A percentile compares a stretch with the other conserved stretches of the same genome.
These are phyloP conservation scores for Tauraco erythrolophus DNA, from an alignment of 2,113 vertebrate species.

Conservation along the genomic window DNA sequence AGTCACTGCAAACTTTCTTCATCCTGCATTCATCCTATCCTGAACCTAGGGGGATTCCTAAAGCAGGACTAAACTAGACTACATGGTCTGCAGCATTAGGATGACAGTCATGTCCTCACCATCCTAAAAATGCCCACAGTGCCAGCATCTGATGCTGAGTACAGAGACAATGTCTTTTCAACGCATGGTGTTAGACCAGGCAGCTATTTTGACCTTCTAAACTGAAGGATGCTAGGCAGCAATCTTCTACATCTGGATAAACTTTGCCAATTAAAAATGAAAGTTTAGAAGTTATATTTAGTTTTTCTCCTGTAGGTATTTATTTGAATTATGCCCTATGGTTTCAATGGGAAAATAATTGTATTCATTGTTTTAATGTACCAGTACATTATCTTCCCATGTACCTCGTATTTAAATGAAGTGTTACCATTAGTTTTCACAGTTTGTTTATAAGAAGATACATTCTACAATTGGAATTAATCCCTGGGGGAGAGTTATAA, in stretches of 20 bases:
- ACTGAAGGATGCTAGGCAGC: not conserved
- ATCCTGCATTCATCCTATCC: not conserved
- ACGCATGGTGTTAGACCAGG: not conserved
- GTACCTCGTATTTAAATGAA: conserved; percentile 43
- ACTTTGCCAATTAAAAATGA: not conserved
- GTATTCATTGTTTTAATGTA: not conserved
- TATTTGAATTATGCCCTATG: not conserved
- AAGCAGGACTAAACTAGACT: not conserved
- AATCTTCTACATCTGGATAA: not conserved
- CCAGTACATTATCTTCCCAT: conserved; percentile 39
- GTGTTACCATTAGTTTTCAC: conserved; percentile 45
- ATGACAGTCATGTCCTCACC: not conserved
- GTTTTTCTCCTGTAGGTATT: not conserved
- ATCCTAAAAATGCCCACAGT: not conserved
- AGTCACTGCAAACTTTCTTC: not conserved
- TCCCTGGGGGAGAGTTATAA: not conserved
- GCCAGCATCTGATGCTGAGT: not conserved
- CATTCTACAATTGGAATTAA: conserved; percentile 36
- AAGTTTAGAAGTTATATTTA: not conserved
- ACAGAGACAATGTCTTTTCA: not conserved
- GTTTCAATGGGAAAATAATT: not conserved
- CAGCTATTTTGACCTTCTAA: not conserved
- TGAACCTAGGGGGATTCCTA: not conserved
- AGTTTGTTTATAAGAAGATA: conserved; percentile 52
- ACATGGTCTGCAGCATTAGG: not conserved